A percentile compares a stretch with the other conserved stretches of the same genome.
These are phyloP conservation scores for Lasioglossum calceatum DNA, from an alignment of 2,888 invertebrate species.

Conservation along the genomic window DNA sequence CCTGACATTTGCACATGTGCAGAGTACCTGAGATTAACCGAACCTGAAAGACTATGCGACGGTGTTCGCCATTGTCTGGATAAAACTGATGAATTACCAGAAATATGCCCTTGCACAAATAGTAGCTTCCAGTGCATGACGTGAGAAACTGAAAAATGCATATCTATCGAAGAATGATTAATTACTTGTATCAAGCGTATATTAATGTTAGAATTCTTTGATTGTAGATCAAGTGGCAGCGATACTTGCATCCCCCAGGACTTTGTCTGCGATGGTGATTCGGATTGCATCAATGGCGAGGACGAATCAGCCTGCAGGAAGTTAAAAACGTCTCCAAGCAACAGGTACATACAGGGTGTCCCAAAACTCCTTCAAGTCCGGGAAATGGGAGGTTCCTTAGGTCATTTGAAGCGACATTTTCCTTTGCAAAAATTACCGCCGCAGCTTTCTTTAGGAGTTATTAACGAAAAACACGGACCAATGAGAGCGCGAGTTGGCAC, in stretches of 20 bases:
- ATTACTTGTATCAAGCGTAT: not conserved
- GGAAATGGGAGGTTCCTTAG: too few species aligned
- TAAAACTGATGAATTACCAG: slow-evolving; percentile 90
- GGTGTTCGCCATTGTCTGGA: slow-evolving; percentile 91
- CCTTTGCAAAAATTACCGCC: too few species aligned
- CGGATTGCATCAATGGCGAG: slow-evolving; percentile 90
- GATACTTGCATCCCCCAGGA: slow-evolving; percentile 88
- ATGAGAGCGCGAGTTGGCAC: too few species aligned
- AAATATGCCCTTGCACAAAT: slow-evolving; percentile 87
- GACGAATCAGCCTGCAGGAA: slow-evolving; percentile 89
- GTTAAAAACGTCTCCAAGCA: slow-evolving; percentile 80
- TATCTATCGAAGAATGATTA: not conserved
- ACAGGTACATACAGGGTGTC: slow-evolving; percentile 70
- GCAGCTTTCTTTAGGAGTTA: too few species aligned
- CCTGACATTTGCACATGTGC: slow-evolving; percentile 88
- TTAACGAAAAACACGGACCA: too few species aligned
- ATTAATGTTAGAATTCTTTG: not conserved
- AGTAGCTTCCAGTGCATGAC: slow-evolving; percentile 85
- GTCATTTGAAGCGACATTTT: too few species aligned
- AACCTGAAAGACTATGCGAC: slow-evolving; percentile 90
- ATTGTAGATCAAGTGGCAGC: slow-evolving; percentile 38
- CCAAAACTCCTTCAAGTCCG: too few species aligned
- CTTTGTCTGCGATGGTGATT: slow-evolving; percentile 91
- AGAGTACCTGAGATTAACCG: slow-evolving; percentile 88
- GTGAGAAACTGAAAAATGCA: slow-evolving; percentile 80